A percentile compares a stretch with the other conserved stretches of the same genome.
Conservation (phyloP, 2,888 invertebrate species). For the Oscheius myriophilus region DNA sequence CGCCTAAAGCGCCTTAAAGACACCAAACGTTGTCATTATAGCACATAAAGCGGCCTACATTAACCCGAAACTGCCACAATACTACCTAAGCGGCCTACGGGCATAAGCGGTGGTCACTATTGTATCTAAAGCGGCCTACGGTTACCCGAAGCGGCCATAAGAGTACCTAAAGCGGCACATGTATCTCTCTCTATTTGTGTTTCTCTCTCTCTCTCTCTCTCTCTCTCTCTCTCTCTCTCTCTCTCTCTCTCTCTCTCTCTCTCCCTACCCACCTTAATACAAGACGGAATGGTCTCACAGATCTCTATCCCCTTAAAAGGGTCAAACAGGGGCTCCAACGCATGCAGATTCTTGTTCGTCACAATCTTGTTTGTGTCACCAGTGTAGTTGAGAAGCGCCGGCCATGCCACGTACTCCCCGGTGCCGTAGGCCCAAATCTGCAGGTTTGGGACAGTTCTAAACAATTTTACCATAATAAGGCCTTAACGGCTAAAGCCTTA, state of each 20-base stretch:
- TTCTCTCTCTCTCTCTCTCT: not conserved
- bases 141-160: too few relatives aligned
- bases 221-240: conserved; percentile 6
- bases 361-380: conserved; percentile 56
- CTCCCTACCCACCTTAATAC: conserved; percentile 13
- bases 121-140: too few relatives aligned
- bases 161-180: too few relatives aligned
- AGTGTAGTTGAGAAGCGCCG: conserved; percentile 65
- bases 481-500: not conserved
- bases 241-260: conserved; percentile 9
- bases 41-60: too few relatives aligned
- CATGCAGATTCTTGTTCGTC: conserved; percentile 64
- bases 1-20: too few relatives aligned
- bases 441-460: conserved; percentile 55
- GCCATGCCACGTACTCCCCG: conserved; percentile 69
- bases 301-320: conserved; percentile 65
- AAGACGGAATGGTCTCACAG: conserved; percentile 64
- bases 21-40: too few relatives aligned
- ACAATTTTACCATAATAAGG: not conserved
- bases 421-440: conserved; percentile 70
- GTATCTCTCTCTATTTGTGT: not conserved
- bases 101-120: too few relatives aligned
- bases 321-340: conserved; percentile 63
- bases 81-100: too few relatives aligned
- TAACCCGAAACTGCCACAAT: too few relatives aligned